These are phyloP conservation scores for Epinotia ramella DNA, from an alignment of 2,888 invertebrate genomes.

Conservation along the genomic window DNA sequence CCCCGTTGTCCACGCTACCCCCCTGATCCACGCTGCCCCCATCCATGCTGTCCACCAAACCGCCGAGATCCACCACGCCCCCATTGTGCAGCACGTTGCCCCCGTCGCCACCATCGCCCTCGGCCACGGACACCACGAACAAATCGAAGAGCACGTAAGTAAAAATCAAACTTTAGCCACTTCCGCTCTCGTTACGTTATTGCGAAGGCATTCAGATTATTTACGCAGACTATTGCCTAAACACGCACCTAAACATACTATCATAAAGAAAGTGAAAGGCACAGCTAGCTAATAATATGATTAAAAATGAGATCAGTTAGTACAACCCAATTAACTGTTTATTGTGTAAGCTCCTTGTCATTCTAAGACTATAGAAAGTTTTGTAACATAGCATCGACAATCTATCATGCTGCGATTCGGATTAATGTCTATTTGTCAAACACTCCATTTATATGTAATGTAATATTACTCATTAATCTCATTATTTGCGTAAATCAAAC, in stretches of 20 bases:
- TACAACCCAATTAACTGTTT: constrained; percentile 76
- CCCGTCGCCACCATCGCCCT: constrained; percentile 60
- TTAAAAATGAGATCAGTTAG: constrained; percentile 76
- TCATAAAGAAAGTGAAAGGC: constrained; percentile 78
- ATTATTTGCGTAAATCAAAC: constrained; percentile 35
- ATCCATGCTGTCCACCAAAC: constrained; percentile 49
- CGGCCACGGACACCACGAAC: constrained; percentile 58
- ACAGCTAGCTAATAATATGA: constrained; percentile 62
- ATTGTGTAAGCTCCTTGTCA: constrained; percentile 75
- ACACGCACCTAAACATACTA: constrained; percentile 59
- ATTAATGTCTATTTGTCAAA: constrained; percentile 72
- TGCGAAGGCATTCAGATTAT: constrained; percentile 16
- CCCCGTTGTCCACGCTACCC: constrained; percentile 38
- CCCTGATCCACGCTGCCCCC: constrained; percentile 47
- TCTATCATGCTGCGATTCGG: constrained; percentile 70
- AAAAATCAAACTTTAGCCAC: neutral
- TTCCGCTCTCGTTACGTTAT: neutral
- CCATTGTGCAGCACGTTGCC: constrained; percentile 58
- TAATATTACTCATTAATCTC: constrained; percentile 42
- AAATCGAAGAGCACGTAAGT: constrained; percentile 66
- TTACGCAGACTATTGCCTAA: constrained; percentile 47
- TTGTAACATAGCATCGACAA: constrained; percentile 68
- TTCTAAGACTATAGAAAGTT: constrained; percentile 68
- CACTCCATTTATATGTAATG: constrained; percentile 61
- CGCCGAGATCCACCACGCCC: constrained; percentile 55